These are phyloP conservation scores for Neolamprologus kungweensis DNA, from an alignment of 2,113 vertebrate species.

Conservation along the genomic window DNA sequence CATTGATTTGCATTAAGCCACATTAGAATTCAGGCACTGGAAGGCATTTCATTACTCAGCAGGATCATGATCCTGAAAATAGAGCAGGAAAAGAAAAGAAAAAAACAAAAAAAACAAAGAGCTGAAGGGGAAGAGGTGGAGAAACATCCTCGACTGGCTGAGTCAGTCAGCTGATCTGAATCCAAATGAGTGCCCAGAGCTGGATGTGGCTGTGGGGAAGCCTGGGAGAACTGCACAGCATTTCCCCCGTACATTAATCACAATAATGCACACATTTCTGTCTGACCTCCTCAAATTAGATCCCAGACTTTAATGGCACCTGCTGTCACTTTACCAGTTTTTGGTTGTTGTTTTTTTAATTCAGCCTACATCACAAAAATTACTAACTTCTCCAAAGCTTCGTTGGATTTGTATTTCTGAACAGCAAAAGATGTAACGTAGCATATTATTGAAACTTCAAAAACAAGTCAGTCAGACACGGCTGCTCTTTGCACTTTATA, in stretches of 20 bases:
- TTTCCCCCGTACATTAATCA: background rate
- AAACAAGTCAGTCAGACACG: background rate
- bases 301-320: background rate
- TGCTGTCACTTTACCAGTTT: background rate
- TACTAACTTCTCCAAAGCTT: background rate
- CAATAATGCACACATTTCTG: background rate
- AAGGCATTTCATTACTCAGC: background rate
- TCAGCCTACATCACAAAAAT: background rate
- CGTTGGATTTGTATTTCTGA: background rate
- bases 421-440: background rate
- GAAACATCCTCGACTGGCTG: background rate
- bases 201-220: background rate
- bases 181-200: background rate
- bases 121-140: too few relatives aligned
- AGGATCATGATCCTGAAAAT: background rate
- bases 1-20: background rate
- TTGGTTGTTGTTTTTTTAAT: rapidly evolving
- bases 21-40: background rate
- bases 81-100: rapidly evolving
- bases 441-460: background rate
- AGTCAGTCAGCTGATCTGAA: background rate
- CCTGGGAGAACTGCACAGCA: background rate
- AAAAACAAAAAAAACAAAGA: rapidly evolving
- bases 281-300: background rate
- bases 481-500: background rate